Base-by-base conservation (phyloP, 2,113 vertebrate species). In the Lanius collurio region DNA sequence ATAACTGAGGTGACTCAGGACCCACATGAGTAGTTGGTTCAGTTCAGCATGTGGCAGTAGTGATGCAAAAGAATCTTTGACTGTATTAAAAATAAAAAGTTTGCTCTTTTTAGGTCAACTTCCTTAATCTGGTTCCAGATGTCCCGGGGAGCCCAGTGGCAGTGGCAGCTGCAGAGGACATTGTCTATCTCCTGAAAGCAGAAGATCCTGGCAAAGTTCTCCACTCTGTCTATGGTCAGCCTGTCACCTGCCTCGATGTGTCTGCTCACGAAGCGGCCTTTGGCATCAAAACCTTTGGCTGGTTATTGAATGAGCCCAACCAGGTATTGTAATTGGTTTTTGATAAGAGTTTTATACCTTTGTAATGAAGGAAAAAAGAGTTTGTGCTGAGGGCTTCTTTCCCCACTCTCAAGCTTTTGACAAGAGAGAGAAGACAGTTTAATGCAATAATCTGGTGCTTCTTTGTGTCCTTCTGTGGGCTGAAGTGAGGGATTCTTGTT, bases 301-400 rank as follows among this genome's bases (percentile, higher is more conserved):
- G 99, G 99, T 93, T 98, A 44, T 94, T 98, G 97, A 98, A 99
- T 15, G 99, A 98, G 10, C 99, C 99, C 87, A 99, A 99, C 96
- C 99, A 99, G 99, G 99, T 99, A 97, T 24, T 78, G 55, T 28
- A 9, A 65, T 6, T 27, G n/a, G 1, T 27, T 35, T 19, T 35
- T 30, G 10, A 0, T 81, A 31, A 49, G 23, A 33, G 46, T 69
- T 87, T 64, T 52, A n/a, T 24, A 17, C 30, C 30, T 85, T 79
- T 15, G 4, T 67, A 27, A 16, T 83, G 67, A 71, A 59, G 26
- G 24, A 24, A 35, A 6, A 46, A 62, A 8, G 37, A 70, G 24
- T 73, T 90, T 0, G 0, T 71, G 60, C 28, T 57, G 46, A 62
- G 30, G 8, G 3, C 33, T 78, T 87, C 13, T 10, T 83, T 74